These are phyloP conservation scores for Hyles lineata DNA, from an alignment of 2,888 invertebrate genomes.

Conservation along the genomic window DNA sequence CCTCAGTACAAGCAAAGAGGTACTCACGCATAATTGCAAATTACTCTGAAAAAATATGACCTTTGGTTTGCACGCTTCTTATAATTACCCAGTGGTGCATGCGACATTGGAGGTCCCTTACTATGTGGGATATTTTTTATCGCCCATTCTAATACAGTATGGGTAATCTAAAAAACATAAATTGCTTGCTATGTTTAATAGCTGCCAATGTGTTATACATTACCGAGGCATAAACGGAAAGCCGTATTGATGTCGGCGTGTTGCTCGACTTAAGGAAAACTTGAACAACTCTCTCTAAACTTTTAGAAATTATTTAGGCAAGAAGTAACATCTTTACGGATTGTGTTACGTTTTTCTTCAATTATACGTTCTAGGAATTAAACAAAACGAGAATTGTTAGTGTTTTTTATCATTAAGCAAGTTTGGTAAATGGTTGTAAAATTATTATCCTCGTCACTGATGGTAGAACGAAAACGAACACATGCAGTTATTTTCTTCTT, in stretches of 20 bases:
- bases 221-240: constrained; percentile 27
- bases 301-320: neutral
- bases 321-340: neutral
- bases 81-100: constrained; percentile 53
- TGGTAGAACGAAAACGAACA: neutral
- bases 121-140: constrained; percentile 23
- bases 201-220: constrained; percentile 45
- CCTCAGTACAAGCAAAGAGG: constrained; percentile 52
- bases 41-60: constrained; percentile 65
- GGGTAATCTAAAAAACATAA: constrained; percentile 33
- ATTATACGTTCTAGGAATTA: neutral
- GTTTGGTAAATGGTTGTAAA: neutral
- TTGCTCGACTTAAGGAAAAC: neutral
- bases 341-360: neutral
- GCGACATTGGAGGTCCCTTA: constrained; percentile 45
- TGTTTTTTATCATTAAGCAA: neutral
- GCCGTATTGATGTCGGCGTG: neutral
- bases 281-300: neutral
- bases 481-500: neutral
- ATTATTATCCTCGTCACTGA: neutral
- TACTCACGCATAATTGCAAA: constrained; percentile 66
- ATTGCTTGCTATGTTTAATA: constrained; percentile 43
- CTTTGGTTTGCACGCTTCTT: constrained; percentile 57
- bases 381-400: neutral
- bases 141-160: constrained; percentile 30